Base-by-base conservation (phyloP, 2,888 invertebrate species). In the Cyrtodaria siliqua region DNA sequence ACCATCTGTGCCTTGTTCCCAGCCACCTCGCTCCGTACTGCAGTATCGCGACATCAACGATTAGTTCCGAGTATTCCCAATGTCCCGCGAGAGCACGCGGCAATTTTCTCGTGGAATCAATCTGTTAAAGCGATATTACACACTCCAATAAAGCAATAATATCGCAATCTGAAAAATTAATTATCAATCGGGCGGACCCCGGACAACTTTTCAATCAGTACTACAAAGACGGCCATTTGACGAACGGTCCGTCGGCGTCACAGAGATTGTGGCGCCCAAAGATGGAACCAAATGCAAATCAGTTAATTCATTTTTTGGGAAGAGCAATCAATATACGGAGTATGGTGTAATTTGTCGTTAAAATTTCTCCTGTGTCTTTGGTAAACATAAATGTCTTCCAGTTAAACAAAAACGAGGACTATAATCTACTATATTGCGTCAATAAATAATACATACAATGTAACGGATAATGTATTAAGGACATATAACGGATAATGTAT, bases 71-170 rank as follows among this genome's bases (percentile, higher is more conserved):
- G 73, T 50, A 55, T 57, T 23, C 57, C 57, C 38, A 63, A 63
- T 27, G 55, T 63, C 70, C 50, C 70, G 20, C n/a, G 78, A 61
- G 78, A 71, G 27, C 59, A 67, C 64, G 52, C 52, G 68, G 68
- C 69, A 75, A 78, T 81, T 78, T 73, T 78, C 73, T 69, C 59
- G 24, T 63, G 60, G 68, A 81, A 81, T 72, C 81, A 81, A 81
- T 81, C 81, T 81, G 81, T 81, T 78, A 74, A 78, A 81, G 78
- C 78, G 78, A 81, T 81, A 81, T 81, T 78, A 81, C 81, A 81
- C 81, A 81, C 81, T 81, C 66, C 74, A 81, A 74, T 78, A 74
- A 75, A 64, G 81, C 78, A 78, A 78, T 81, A 81, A 81, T 78
- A 81, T 78, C 78, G 81, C 81, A 75, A 81, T 81, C 81, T 81